These are phyloP conservation scores for Dendropsophus ebraccatus DNA, from an alignment of 2,113 vertebrate genomes.

Conservation along the genomic window DNA sequence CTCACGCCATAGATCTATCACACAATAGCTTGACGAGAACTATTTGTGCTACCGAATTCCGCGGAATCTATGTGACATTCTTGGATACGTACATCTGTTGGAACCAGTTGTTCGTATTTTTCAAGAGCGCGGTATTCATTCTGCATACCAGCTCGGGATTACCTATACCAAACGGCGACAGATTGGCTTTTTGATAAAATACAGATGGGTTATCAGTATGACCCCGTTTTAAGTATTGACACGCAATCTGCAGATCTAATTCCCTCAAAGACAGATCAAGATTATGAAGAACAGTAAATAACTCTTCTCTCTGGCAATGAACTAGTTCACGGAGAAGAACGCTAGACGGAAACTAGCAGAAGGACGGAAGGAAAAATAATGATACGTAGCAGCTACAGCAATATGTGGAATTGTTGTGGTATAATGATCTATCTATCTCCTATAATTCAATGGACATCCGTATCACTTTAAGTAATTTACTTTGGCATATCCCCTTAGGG, in stretches of 20 bases:
- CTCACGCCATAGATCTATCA: conserved; percentile 1
- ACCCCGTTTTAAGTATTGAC: conserved; percentile 62
- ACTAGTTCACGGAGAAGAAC: conserved; percentile 66
- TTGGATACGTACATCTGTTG: not conserved
- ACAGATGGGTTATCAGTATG: conserved; percentile 61
- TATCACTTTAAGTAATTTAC: not conserved
- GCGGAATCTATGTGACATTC: conserved; percentile 11
- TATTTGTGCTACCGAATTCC: not conserved
- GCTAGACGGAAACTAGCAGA: conserved; percentile 43
- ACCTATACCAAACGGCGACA: conserved; percentile 57
- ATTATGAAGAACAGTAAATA: conserved; percentile 51
- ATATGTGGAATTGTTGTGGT: not conserved
- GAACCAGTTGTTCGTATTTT: conserved; percentile 59
- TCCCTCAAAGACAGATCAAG: conserved; percentile 57
- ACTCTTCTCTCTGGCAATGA: conserved; percentile 52
- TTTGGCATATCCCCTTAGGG: conserved; percentile 3
- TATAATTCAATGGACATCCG: not conserved
- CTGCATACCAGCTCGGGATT: conserved; percentile 33
- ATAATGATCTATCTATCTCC: not conserved
- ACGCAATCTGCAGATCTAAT: conserved; percentile 62
- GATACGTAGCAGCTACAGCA: not conserved
- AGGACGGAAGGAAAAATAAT: not conserved
- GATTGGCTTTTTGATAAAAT: conserved; percentile 65
- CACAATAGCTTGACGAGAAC: not conserved
- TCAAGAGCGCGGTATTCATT: conserved; percentile 7